Percentiles rank a stretch among this genome's conserved stretches.
phyloP scores from a whole-genome alignment of 2,113 vertebrate species.

The Prochilodus magdalenae region DNA sequence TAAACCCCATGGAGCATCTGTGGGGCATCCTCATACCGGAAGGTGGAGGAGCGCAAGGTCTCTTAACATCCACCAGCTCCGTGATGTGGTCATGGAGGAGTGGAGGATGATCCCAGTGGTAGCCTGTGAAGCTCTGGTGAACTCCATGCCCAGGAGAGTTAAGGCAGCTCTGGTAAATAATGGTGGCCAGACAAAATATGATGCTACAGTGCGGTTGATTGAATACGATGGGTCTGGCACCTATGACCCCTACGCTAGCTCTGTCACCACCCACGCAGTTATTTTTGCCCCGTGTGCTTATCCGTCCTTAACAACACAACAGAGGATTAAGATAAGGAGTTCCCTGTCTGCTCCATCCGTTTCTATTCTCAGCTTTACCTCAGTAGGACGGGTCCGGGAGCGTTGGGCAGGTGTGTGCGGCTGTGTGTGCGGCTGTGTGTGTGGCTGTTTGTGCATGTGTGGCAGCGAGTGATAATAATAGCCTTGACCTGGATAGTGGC shows the following conservation, averaged over 20 bases:
- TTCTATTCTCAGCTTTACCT: constrained; percentile 35
- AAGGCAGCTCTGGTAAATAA: no score
- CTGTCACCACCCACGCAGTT: background rate
- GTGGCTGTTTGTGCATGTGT: constrained; percentile 11
- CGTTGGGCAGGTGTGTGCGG: background rate
- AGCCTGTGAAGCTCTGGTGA: no score
- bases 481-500: constrained; percentile 34
- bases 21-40: no score
- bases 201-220: background rate
- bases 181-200: no score
- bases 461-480: constrained; percentile 27
- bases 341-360: background rate
- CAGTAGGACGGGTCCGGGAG: constrained; percentile 2
- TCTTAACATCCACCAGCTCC: no score
- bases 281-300: background rate
- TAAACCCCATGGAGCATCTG: no score
- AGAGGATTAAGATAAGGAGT: constrained; percentile 22
- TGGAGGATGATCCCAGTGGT: no score
- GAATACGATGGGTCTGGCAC: background rate
- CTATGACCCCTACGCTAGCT: background rate
- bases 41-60: no score
- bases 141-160: no score
- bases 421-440: constrained; percentile 20
- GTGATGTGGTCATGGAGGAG: no score
- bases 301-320: constrained; percentile 7